These are phyloP conservation scores for Hydropotes inermis DNA, from an alignment of 2,113 vertebrate genomes.

Conservation along the genomic window DNA sequence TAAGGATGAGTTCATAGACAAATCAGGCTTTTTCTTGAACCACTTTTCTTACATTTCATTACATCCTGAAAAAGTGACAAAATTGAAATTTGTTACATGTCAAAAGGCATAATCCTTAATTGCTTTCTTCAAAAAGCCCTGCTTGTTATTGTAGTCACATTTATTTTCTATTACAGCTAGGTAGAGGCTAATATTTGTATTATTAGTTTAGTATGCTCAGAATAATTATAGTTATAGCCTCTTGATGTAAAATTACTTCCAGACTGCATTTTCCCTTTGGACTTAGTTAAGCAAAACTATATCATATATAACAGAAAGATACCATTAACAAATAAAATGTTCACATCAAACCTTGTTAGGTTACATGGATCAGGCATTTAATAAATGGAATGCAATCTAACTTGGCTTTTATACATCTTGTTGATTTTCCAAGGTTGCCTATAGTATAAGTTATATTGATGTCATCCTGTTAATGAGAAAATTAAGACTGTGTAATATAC, in stretches of 20 bases:
- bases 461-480: slow-evolving; percentile 10
- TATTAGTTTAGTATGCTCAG: background rate
- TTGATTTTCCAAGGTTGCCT: slow-evolving; percentile 17
- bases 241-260: slow-evolving; percentile 22
- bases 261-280: background rate
- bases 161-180: slow-evolving; percentile 38
- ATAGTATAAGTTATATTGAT: background rate
- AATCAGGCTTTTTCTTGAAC: background rate
- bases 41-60: background rate
- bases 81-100: background rate
- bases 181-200: background rate
- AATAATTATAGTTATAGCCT: background rate
- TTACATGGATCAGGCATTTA: background rate
- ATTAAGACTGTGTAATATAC: slow-evolving; percentile 4
- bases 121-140: background rate
- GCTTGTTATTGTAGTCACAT: background rate
- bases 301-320: background rate
- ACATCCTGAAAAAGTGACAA: background rate
- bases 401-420: slow-evolving; percentile 1
- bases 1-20: background rate
- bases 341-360: background rate
- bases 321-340: background rate
- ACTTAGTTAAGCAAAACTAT: background rate
- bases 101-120: background rate
- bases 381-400: background rate